Conservation (phyloP, 1,140 invertebrate genomes). For the Lepidurus arcticus region DNA sequence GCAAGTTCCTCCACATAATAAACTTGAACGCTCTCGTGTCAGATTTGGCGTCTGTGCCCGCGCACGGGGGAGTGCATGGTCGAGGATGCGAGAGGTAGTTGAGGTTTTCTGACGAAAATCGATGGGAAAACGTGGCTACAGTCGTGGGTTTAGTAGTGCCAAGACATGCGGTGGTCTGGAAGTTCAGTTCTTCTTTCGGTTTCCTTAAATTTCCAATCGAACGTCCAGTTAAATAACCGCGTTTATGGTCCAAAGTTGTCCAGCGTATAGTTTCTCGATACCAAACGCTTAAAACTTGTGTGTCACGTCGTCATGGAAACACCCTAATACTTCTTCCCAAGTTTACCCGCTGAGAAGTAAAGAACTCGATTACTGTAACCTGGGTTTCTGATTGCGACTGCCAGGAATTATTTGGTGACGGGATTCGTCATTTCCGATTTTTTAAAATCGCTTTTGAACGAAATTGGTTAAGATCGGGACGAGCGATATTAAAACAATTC, state of each 20-base stretch:
- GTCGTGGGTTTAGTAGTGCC: background rate
- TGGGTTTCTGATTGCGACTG: background rate
- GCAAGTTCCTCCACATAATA: background rate
- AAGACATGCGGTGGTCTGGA: conserved; percentile 9
- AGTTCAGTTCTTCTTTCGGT: background rate
- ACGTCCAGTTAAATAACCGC: background rate
- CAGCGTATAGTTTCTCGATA: background rate
- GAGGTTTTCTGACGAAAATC: background rate
- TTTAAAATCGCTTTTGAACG: too few species aligned
- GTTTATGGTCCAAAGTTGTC: background rate
- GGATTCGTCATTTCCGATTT: background rate
- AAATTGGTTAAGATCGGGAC: too few species aligned
- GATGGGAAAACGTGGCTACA: background rate
- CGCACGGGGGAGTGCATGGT: background rate
- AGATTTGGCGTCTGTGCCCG: background rate
- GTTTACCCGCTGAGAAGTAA: background rate
- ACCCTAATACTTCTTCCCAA: background rate
- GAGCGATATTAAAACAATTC: too few species aligned
- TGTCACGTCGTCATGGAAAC: background rate
- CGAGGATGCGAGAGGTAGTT: background rate
- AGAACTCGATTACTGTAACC: background rate
- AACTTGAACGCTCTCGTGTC: background rate
- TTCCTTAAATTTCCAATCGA: background rate
- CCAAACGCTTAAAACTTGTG: background rate
- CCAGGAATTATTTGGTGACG: background rate